Base-by-base conservation (phyloP, 2,113 vertebrate genomes). In the Axis porcinus region DNA sequence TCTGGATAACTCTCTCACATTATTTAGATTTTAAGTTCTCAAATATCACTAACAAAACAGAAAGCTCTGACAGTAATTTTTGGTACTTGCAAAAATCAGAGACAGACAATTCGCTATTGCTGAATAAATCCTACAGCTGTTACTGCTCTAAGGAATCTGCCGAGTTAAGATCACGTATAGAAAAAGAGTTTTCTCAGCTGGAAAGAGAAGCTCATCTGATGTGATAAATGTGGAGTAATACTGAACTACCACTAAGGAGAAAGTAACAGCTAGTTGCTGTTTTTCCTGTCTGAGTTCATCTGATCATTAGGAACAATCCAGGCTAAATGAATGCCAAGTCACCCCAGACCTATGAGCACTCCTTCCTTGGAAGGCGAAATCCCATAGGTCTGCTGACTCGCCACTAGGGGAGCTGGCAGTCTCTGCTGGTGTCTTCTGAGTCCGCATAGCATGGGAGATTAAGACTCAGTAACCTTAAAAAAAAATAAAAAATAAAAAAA, bases 11-110 rank as follows among this genome's bases (percentile, higher is more conserved):
- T 79, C 15, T 88, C 88, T 88, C 79, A 76, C 74, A 62, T 87
- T 88, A 96, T 96, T 96, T 97, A 54, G 64, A 91, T 85, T 70
- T 96, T 76, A 94, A 91, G 43, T 43, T 96, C 33, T 92, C 60
- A 86, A 62, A 36, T 62, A 43, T 83, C 55, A 57, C 43, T 89
- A 82, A 90, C 14, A 87, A 43, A 60, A 76, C 74, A 91, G 43
- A 86, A 92, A 86, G n/a, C 13, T 40, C 47, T 50, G 58, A 82
- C 36, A 50, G 36, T 40, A 47, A 43, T 21, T 92, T 92, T 79
- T 90, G 60, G 27, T 10, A 28, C 76, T 87, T 97, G 21, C 50
- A 97, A 88, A 86, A 85, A 67, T 40, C 62, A 60, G 45, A 70
- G 78, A 60, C 1, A 40, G 45, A 50, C 91, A 87, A 43, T 6